These are phyloP conservation scores for Elysia chlorotica DNA, from an alignment of 1,140 invertebrate species.

Conservation along the genomic window DNA sequence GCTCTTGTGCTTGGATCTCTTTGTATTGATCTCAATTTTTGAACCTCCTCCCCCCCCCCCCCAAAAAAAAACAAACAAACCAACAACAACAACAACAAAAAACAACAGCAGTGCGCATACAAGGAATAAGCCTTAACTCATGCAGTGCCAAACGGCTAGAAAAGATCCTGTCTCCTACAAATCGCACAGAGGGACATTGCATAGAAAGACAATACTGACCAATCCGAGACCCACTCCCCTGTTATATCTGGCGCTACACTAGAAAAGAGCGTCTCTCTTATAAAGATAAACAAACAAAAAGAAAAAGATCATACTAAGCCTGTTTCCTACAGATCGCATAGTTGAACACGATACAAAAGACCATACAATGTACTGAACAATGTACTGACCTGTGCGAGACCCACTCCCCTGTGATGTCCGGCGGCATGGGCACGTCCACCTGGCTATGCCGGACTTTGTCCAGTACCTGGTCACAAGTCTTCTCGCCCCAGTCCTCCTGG, in stretches of 20 bases:
- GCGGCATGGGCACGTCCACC: slow-evolving; percentile 2
- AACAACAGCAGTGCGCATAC: too few relatives aligned
- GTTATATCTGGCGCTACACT: too few relatives aligned
- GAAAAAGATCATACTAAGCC: background rate
- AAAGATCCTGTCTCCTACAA: too few relatives aligned
- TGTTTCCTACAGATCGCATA: background rate
- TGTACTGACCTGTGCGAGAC: slow-evolving; percentile 17
- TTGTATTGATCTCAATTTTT: too few relatives aligned
- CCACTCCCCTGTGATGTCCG: slow-evolving; percentile 8
- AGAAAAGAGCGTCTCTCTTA: background rate
- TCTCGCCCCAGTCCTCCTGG: slow-evolving; percentile 22
- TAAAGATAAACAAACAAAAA: background rate
- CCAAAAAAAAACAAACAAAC: too few relatives aligned
- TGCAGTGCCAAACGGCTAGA: too few relatives aligned
- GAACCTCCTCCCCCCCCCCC: too few relatives aligned
- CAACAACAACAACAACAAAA: too few relatives aligned
- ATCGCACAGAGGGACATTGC: background rate
- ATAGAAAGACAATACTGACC: slow-evolving; percentile 2
- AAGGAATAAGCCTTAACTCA: too few relatives aligned
- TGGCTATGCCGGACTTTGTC: slow-evolving; percentile 13
- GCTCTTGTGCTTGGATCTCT: too few relatives aligned
- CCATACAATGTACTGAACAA: background rate
- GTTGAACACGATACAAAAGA: background rate
- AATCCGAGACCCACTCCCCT: too few relatives aligned
- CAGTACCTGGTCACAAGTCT: slow-evolving; percentile 10